phyloP scores from a whole-genome alignment of 2,888 invertebrate genomes.

The Aelia acuminata region DNA sequence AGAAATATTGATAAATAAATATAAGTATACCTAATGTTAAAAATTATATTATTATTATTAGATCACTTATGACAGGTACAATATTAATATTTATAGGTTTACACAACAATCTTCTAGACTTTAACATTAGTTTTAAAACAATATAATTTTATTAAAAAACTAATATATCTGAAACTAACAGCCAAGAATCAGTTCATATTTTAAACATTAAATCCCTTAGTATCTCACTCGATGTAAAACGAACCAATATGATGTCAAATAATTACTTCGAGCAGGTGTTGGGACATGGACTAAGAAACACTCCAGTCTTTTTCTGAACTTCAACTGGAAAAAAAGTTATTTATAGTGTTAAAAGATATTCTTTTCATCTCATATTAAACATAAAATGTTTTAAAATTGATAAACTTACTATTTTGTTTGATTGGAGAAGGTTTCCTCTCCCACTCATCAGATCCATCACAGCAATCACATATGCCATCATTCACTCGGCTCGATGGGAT shows the following conservation, averaged over 20 bases:
- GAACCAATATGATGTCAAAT: neutral
- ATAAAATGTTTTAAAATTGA: too few relatives aligned
- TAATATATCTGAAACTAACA: neutral
- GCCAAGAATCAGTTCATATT: neutral
- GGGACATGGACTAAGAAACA: constrained; percentile 62
- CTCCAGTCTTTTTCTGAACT: constrained; percentile 62
- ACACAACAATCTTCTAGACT: neutral
- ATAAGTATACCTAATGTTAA: neutral
- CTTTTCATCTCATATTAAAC: neutral
- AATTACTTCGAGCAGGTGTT: constrained; percentile 58
- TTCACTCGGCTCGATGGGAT: constrained; percentile 89
- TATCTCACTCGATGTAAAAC: neutral
- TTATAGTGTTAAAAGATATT: neutral
- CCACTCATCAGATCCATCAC: constrained; percentile 89
- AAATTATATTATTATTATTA: neutral
- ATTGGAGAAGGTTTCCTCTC: constrained; percentile 41
- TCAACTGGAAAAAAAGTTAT: constrained; percentile 61
- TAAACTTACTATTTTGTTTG: constrained; percentile 60
- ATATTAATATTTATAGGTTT: neutral
- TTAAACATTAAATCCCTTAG: neutral
- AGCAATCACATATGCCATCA: constrained; percentile 93
- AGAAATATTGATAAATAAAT: neutral
- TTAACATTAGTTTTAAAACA: neutral
- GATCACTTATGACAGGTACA: constrained; percentile 16
- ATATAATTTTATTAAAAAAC: constrained; percentile 18